Evolutionary conservation across 1,140 invertebrate species (phyloP).

Genomic region (Papilio helenus): DNA sequence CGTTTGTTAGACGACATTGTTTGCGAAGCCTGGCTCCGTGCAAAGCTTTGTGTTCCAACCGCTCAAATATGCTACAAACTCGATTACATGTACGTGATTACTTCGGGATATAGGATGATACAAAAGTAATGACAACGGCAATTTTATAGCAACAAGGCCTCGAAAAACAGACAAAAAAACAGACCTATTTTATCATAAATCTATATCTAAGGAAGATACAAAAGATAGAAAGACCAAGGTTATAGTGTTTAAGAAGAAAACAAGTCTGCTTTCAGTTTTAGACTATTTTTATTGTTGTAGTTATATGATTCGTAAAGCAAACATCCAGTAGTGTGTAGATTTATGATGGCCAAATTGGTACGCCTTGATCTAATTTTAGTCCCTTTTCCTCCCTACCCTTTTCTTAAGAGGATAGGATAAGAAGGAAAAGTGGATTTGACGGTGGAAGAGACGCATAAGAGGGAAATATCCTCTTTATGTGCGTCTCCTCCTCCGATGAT

Average conservation of each 20-base stretch:
- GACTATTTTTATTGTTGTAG: too few species aligned
- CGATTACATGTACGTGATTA: conserved; percentile 16
- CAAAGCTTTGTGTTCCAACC: conserved; percentile 17
- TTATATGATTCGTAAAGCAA: too few species aligned
- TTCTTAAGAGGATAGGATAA: too few species aligned
- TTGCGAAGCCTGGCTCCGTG: background rate
- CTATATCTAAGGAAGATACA: background rate
- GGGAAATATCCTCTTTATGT: too few species aligned
- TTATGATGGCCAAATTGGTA: background rate
- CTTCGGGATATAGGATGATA: background rate
- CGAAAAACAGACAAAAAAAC: background rate
- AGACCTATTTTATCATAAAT: background rate
- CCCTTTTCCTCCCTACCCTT: too few species aligned
- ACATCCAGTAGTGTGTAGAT: too few species aligned
- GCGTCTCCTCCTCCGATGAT: too few species aligned
- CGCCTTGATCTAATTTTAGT: too few species aligned
- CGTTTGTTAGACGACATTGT: conserved; percentile 27
- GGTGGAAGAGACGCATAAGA: too few species aligned
- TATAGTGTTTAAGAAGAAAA: too few species aligned
- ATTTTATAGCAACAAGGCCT: background rate
- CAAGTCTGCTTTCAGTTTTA: too few species aligned
- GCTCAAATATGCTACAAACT: conserved; percentile 22
- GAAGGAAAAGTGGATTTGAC: too few species aligned
- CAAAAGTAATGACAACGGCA: background rate
- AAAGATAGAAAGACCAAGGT: background rate